Evolutionary conservation across 2,888 invertebrate species (phyloP).

Genomic region (Eudasyphora cyanicolor): DNA sequence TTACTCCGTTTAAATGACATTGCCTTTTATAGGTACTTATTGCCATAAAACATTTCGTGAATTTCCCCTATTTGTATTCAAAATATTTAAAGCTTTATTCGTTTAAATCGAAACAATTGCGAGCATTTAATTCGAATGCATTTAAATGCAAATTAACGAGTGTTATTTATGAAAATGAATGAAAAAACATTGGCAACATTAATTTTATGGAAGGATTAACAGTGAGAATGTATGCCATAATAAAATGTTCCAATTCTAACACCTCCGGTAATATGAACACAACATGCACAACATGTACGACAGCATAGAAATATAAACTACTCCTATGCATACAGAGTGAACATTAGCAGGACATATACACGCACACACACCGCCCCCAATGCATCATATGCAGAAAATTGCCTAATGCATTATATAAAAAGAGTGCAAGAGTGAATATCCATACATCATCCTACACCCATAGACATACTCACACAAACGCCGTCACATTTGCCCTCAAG

Average conservation of each 20-base stretch:
- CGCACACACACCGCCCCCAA: not conserved
- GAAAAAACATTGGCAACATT: not conserved
- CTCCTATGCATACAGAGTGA: not conserved
- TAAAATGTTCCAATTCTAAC: not conserved
- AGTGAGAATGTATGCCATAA: not conserved
- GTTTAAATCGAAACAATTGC: too few relatives aligned
- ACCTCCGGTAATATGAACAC: not conserved
- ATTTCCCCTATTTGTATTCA: too few relatives aligned
- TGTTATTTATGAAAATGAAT: not conserved
- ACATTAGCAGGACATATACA: not conserved
- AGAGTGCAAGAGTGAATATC: not conserved
- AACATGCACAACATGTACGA: not conserved
- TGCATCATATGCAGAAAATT: not conserved
- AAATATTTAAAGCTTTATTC: too few relatives aligned
- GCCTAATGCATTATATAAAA: conserved; percentile 21
- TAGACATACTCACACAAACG: not conserved
- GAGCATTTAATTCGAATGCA: too few relatives aligned
- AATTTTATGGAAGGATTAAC: not conserved
- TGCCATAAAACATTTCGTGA: too few relatives aligned
- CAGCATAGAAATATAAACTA: too few relatives aligned
- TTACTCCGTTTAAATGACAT: too few relatives aligned
- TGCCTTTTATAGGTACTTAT: too few relatives aligned
- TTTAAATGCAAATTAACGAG: too few relatives aligned
- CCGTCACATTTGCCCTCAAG: not conserved
- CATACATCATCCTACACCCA: not conserved